Evolutionary conservation across 37 sponge, comb jelly and placozoan species (phyloP).

Genomic region (Spongia lamella): DNA sequence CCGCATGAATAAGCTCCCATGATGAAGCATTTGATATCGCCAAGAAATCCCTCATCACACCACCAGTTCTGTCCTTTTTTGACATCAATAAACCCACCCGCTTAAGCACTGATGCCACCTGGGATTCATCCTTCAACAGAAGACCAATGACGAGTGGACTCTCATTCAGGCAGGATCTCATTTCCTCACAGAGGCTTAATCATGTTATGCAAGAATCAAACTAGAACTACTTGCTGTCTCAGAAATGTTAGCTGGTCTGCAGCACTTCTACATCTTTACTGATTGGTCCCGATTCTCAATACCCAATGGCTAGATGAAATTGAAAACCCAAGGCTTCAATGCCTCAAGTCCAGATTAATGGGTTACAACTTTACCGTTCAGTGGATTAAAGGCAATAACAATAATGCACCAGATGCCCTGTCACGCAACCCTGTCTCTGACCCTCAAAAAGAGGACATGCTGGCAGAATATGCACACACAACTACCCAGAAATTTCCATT

Average conservation of each 20-base stretch:
- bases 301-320: constrained; percentile 5
- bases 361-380: not conserved
- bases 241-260: too few relatives aligned
- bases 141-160: not conserved
- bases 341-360: not conserved
- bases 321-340: constrained; percentile 14
- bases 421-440: too few relatives aligned
- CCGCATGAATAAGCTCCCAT: constrained; percentile 1
- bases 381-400: constrained; percentile 1
- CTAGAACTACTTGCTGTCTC: constrained; percentile 1
- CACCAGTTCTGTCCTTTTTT: constrained; percentile 4
- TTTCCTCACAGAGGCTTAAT: not conserved
- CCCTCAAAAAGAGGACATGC: too few relatives aligned
- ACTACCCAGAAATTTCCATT: too few relatives aligned
- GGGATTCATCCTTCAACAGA: not conserved
- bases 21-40: not conserved
- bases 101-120: too few relatives aligned
- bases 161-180: not conserved
- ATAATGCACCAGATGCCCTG: constrained; percentile 6
- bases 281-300: constrained; percentile 19
- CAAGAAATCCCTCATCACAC: constrained; percentile 1
- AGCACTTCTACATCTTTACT: too few relatives aligned
- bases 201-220: not conserved
- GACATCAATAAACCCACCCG: constrained; percentile 9
- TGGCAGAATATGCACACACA: too few relatives aligned